phyloP scores from a whole-genome alignment of 2,113 vertebrate species.

The Boulengeromyrus knoepffleri region DNA sequence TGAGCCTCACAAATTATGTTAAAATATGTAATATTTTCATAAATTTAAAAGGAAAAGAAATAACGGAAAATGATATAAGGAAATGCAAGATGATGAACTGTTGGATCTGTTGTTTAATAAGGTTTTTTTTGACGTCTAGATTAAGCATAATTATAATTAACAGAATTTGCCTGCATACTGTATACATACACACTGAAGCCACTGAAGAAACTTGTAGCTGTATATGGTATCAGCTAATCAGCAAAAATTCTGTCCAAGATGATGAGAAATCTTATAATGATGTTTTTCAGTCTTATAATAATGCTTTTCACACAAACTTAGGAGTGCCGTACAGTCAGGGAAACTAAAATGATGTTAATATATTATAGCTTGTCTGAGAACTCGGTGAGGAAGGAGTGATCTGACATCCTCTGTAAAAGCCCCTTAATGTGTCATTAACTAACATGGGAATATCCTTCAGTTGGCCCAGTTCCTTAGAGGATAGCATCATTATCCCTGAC shows the following conservation, averaged over 20 bases:
- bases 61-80: background rate
- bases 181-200: background rate
- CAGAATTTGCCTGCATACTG: background rate
- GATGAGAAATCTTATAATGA: background rate
- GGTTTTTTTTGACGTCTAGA: background rate
- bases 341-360: background rate
- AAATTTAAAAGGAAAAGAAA: background rate
- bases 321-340: background rate
- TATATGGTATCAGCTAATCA: background rate
- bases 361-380: background rate
- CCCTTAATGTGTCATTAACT: background rate
- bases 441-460: background rate
- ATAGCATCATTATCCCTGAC: background rate
- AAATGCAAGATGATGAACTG: background rate
- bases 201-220: background rate
- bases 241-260: background rate
- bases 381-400: background rate
- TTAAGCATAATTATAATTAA: background rate
- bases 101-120: background rate
- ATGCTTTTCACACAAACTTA: background rate
- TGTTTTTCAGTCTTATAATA: background rate
- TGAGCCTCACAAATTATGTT: background rate
- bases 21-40: background rate
- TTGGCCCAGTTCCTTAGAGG: background rate
- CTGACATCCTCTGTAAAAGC: background rate